Evolutionary conservation across 1,140 invertebrate genomes (phyloP), one percentile per base, ranked within the genome.

Genomic region (Dendrolimus punctatus): DNA sequence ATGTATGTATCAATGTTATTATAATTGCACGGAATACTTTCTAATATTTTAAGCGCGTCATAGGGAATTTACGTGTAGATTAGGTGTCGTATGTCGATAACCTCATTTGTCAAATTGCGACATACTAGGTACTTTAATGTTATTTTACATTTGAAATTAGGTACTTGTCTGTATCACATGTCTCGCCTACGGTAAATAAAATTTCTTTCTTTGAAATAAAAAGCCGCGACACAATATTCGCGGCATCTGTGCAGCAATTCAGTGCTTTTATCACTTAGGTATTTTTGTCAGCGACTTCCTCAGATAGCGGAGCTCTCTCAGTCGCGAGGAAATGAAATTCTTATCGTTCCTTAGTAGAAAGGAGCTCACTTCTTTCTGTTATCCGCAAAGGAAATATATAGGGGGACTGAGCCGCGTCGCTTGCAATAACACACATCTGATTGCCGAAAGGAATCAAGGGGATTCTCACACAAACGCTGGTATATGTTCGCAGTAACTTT

Each of bases 271-370:
- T 81, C 82, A 83, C 76, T 82, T 80, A 74, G 74, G 73, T 81
- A 82, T 82, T 85, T 82, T 85, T 79, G 78, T 81, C 74, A 74
- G 67, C 64, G 56, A 77, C 78, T 84, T 82, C 79, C 76, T 74
- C 54, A 73, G 79, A 84, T 81, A 81, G 76, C 77, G 74, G 58
- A 65, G 73, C 72, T 80, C 71, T 79, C 68, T 76, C 69, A 73
- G 70, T 64, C 62, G 59, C 71, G 67, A 84, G 83, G 83, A 86
- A 86, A 86, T 86, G 83, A 81, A 86, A 86, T 86, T 86, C 80
- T 86, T 86, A 86, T 86, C 83, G 80, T 74, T 73, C 75, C 72
- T 67, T 59, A 55, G 62, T 68, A 70, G 71, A 78, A 76, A 75
- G 76, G 71, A 73, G 73, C 79, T 73, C 68, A 73, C 71, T 80